Percentiles rank a stretch among this genome's conserved stretches.
Conservation (phyloP, 2,797 vertebrate species). For the Trematomus bernacchii region DNA sequence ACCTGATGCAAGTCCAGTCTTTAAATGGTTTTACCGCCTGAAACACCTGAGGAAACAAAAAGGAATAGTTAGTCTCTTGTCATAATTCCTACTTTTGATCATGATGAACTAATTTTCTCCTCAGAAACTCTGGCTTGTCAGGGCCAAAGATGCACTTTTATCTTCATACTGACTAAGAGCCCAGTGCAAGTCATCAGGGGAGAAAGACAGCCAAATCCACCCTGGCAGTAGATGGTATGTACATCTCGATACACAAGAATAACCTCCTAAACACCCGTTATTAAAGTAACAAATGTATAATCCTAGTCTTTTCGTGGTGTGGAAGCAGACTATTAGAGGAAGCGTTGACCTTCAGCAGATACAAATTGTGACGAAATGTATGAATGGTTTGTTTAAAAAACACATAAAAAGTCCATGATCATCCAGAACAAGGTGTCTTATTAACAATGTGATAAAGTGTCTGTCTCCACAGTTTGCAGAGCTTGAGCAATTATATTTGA, state of each 20-base stretch:
- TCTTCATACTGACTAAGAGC: constrained; percentile 75
- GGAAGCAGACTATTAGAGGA: neutral
- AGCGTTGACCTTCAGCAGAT: neutral
- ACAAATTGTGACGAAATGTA: neutral
- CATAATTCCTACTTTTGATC: accelerated
- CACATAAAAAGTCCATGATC: neutral
- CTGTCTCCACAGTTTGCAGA: too few species aligned
- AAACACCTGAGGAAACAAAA: neutral
- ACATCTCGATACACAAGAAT: neutral
- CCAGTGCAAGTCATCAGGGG: constrained; percentile 85
- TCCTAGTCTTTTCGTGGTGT: neutral
- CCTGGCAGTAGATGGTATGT: neutral
- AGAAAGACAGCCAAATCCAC: constrained; percentile 29
- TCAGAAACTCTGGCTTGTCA: constrained; percentile 83
- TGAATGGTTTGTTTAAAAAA: neutral
- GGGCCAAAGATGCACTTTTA: constrained; percentile 76
- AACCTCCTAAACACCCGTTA: neutral
- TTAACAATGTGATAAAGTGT: too few species aligned
- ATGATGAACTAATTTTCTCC: constrained; percentile 27
- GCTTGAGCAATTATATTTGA: neutral
- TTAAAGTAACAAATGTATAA: too few species aligned
- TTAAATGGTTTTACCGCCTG: accelerated
- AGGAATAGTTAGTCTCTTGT: neutral
- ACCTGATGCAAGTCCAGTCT: constrained; percentile 16
- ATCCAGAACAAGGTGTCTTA: neutral